These are phyloP conservation scores for Petrocephalus sullivani DNA, from an alignment of 2,797 vertebrate genomes.

Conservation along the genomic window DNA sequence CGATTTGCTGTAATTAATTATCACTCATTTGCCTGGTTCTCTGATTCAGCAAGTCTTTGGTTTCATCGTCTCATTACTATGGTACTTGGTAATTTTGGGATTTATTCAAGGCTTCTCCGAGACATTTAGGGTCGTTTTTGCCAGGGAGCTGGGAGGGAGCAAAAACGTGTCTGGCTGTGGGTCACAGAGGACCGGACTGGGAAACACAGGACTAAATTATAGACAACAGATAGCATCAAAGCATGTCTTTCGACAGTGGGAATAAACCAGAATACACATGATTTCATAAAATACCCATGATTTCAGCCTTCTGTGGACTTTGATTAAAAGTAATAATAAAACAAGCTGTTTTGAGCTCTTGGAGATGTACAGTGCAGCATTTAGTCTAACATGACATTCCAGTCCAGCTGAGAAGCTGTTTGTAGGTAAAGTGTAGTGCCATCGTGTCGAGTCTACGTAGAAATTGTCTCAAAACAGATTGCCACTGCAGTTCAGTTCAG, in stretches of 20 bases:
- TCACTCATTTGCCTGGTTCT: not conserved
- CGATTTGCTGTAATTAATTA: not conserved
- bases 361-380: not conserved
- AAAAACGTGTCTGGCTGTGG: not conserved
- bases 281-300: too few species aligned
- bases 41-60: not conserved
- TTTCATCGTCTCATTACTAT: not conserved
- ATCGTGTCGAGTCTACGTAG: not conserved
- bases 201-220: not conserved
- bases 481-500: not conserved
- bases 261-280: too few species aligned
- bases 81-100: not conserved
- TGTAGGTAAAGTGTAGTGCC: not conserved
- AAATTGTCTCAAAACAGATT: not conserved
- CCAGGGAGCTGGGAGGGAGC: not conserved
- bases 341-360: not conserved
- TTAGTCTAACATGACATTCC: not conserved
- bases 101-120: not conserved
- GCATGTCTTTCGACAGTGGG: too few species aligned
- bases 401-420: not conserved
- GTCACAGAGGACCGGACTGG: too few species aligned
- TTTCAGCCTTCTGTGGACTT: not conserved
- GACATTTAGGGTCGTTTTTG: not conserved
- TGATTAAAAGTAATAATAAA: not conserved
- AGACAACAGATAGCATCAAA: too few species aligned